Conservation (phyloP, 2,113 vertebrate species). For the Lepisosteus oculatus region DNA sequence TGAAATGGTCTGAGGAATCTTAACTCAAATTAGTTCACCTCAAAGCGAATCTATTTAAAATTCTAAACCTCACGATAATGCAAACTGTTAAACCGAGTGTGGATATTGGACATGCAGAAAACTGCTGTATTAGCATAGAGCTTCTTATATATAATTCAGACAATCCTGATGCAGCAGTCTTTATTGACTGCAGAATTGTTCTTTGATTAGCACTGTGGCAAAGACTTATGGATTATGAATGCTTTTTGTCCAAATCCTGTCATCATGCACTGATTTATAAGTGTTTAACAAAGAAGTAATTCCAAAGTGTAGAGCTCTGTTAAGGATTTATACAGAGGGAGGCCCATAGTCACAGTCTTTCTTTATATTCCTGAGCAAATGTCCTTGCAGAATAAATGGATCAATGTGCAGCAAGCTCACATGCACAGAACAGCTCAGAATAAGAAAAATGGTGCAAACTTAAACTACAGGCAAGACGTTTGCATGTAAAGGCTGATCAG, state of each 20-base stretch:
- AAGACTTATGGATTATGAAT: neutral
- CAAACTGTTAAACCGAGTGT: neutral
- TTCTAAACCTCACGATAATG: neutral
- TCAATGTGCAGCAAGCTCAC: too few relatives aligned
- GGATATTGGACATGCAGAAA: neutral
- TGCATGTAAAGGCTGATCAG: too few relatives aligned
- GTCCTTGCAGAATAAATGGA: neutral
- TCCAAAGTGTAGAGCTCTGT: slow-evolving; percentile 7
- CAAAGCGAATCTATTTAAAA: slow-evolving; percentile 45
- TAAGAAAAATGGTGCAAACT: too few relatives aligned
- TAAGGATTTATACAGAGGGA: slow-evolving; percentile 15
- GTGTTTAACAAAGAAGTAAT: slow-evolving; percentile 11
- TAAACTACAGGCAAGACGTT: too few relatives aligned
- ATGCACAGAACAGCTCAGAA: too few relatives aligned
- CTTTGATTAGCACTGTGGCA: neutral
- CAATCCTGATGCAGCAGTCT: neutral
- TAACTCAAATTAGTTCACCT: slow-evolving; percentile 44
- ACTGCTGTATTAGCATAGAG: neutral
- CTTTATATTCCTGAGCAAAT: slow-evolving; percentile 2
- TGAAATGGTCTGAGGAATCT: too few relatives aligned
- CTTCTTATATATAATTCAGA: neutral
- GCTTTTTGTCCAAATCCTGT: neutral
- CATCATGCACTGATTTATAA: slow-evolving; percentile 18
- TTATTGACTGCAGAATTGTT: neutral
- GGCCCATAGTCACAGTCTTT: neutral